Evolutionary conservation across 2,888 invertebrate species (phyloP).

Genomic region (Pinctada fucata): DNA sequence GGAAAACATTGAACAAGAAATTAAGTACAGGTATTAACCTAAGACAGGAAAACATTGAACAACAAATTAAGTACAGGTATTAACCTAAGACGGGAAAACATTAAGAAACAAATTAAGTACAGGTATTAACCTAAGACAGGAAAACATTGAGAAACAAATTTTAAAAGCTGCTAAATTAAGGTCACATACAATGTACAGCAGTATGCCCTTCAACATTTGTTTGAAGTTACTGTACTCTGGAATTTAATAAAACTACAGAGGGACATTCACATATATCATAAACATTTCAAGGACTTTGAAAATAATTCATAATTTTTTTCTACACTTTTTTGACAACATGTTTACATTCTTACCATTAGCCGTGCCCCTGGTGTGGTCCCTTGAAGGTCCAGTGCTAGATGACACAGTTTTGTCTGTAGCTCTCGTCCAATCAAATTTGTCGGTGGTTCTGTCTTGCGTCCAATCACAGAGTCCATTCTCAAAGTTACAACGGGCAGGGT

Average conservation of each 20-base stretch:
- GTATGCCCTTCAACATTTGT: too few species aligned
- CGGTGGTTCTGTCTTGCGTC: conserved; percentile 61
- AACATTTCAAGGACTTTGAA: too few species aligned
- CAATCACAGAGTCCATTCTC: conserved; percentile 71
- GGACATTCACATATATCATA: too few species aligned
- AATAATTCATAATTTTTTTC: too few species aligned
- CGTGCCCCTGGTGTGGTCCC: conserved; percentile 67
- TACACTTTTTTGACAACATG: too few species aligned
- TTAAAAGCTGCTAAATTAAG: too few species aligned
- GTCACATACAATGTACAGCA: too few species aligned
- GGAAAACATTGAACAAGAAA: background rate
- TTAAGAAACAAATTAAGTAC: too few species aligned
- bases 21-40: background rate
- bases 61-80: background rate
- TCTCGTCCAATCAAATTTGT: conserved; percentile 70
- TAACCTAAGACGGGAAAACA: background rate
- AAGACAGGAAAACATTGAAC: background rate
- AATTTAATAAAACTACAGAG: too few species aligned
- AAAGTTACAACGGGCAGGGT: conserved; percentile 70
- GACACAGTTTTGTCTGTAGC: conserved; percentile 59
- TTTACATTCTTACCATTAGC: background rate
- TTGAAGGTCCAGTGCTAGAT: conserved; percentile 62
- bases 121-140: too few species aligned
- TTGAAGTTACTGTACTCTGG: too few species aligned
- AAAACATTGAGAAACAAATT: too few species aligned